Conservation (phyloP, 1,140 invertebrate species). For the Stenopsyche tienmushanensis region DNA sequence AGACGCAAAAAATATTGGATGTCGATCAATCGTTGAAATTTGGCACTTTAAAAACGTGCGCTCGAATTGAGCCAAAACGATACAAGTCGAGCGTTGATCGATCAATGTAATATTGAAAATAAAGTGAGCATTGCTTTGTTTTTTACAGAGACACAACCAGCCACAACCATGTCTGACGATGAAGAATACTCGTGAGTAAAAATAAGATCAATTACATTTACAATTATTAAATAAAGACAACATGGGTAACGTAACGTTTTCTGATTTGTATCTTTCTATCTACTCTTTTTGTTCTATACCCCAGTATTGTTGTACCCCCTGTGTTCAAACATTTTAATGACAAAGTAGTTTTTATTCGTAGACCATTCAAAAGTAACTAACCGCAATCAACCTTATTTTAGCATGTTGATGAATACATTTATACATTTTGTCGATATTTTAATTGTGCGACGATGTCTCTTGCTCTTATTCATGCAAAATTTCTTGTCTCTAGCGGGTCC, state of each 20-base stretch:
- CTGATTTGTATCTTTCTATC: neutral
- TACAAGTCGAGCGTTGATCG: neutral
- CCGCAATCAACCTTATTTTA: neutral
- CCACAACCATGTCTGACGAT: constrained; percentile 70
- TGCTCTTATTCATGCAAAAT: constrained; percentile 32
- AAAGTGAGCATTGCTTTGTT: no score
- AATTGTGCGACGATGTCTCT: no score
- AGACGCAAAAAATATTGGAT: constrained; percentile 15
- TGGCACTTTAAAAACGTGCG: no score
- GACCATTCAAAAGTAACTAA: constrained; percentile 8
- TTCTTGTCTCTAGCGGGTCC: constrained; percentile 53
- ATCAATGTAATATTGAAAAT: no score
- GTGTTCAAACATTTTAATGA: neutral
- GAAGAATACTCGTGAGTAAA: constrained; percentile 73
- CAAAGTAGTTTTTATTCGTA: neutral
- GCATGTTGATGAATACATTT: no score
- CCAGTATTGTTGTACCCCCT: neutral
- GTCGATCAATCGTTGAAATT: neutral
- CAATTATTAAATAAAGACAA: constrained; percentile 14
- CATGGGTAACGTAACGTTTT: constrained; percentile 35
- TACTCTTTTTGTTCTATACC: neutral
- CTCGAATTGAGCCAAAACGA: no score
- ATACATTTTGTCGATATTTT: no score
- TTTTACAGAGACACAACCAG: constrained; percentile 59
- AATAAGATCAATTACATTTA: neutral